phyloP scores from a whole-genome alignment of 1,140 invertebrate genomes.

The Latrodectus geometricus region DNA sequence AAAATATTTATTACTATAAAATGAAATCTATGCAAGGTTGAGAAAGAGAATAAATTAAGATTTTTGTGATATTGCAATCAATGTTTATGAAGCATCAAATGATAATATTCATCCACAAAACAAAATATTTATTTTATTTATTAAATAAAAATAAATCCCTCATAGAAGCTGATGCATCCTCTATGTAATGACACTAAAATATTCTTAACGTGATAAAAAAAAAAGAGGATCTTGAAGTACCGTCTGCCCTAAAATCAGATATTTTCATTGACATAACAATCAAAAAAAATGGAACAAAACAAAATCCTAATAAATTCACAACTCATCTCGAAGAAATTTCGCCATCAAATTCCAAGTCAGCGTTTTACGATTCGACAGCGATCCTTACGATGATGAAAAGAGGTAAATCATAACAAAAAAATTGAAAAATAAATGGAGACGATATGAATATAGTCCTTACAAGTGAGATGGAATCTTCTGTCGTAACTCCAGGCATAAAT shows the following conservation, averaged over 20 bases:
- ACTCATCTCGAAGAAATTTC: constrained; percentile 16
- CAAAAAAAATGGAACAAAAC: neutral
- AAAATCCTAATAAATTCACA: constrained; percentile 38
- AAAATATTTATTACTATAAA: too few relatives aligned
- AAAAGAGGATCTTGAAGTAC: neutral
- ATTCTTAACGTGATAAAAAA: neutral
- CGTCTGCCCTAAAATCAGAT: constrained; percentile 6
- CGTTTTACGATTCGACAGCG: constrained; percentile 28
- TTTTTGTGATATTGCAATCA: too few relatives aligned
- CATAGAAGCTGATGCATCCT: too few relatives aligned
- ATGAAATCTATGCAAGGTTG: too few relatives aligned
- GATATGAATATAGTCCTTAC: constrained; percentile 37
- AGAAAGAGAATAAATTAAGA: too few relatives aligned
- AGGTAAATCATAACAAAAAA: neutral
- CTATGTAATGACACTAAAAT: neutral
- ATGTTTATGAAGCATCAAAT: too few relatives aligned
- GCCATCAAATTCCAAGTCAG: constrained; percentile 10
- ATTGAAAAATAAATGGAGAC: neutral
- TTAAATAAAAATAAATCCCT: too few relatives aligned
- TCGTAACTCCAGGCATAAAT: constrained; percentile 44
- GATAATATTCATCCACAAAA: too few relatives aligned
- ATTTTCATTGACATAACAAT: neutral
- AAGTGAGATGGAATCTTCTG: constrained; percentile 26
- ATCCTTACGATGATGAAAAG: neutral
- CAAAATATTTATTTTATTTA: too few relatives aligned